These are phyloP conservation scores for Euplagia quadripunctaria DNA, from an alignment of 2,888 invertebrate genomes.

Conservation along the genomic window DNA sequence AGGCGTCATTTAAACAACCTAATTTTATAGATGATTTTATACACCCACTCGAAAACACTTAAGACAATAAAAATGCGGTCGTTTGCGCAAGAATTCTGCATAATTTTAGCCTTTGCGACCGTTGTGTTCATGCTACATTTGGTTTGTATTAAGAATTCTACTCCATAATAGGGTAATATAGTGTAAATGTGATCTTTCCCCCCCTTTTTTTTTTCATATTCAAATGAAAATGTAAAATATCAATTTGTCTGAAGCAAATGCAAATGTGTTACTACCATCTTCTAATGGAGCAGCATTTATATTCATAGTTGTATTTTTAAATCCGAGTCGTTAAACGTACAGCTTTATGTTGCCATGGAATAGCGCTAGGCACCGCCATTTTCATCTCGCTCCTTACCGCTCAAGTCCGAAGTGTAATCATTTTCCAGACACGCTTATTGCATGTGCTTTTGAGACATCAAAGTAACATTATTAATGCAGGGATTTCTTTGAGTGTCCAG, in stretches of 20 bases:
- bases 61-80: constrained; percentile 12
- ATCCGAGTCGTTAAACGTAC: constrained; percentile 40
- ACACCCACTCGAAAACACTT: constrained; percentile 7
- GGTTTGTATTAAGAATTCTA: constrained; percentile 16
- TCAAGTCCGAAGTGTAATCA: constrained; percentile 35
- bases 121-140: constrained; percentile 18
- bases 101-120: constrained; percentile 2
- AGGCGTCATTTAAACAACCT: not conserved
- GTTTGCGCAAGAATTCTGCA: constrained; percentile 11
- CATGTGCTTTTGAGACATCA: constrained; percentile 1
- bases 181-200: constrained; percentile 10
- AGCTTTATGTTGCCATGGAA: constrained; percentile 35
- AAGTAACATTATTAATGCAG: constrained; percentile 7
- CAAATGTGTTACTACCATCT: constrained; percentile 23
- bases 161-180: constrained; percentile 10
- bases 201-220: constrained; percentile 2
- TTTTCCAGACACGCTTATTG: constrained; percentile 23
- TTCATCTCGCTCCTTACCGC: constrained; percentile 33
- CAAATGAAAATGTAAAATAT: constrained; percentile 14
- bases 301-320: constrained; percentile 40
- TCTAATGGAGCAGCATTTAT: constrained; percentile 32
- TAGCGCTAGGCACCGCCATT: constrained; percentile 31
- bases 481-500: not conserved
- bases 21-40: not conserved
- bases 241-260: constrained; percentile 26